Percentiles rank a stretch among this genome's conserved stretches.
Evolutionary conservation across 2,888 invertebrate species (phyloP).

Genomic region (Elegia similella): DNA sequence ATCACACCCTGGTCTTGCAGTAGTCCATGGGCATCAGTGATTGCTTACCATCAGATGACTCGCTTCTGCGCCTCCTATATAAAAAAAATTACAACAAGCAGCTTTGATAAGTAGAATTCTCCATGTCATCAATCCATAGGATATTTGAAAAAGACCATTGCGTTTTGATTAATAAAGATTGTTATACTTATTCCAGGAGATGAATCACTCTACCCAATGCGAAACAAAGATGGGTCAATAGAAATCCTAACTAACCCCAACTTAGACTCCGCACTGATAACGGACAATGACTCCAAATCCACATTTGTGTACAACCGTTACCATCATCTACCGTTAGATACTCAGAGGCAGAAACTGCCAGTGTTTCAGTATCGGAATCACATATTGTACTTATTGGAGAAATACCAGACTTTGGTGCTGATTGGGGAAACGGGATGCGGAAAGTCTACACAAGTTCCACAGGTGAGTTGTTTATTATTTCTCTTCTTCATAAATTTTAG

Average conservation of each 20-base stretch:
- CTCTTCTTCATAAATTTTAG: too few relatives aligned
- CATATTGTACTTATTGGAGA: conserved; percentile 92
- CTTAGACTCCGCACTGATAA: conserved; percentile 59
- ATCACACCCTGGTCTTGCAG: too few relatives aligned
- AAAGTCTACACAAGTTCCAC: conserved; percentile 97
- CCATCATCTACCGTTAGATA: conserved; percentile 90
- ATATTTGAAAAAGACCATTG: too few relatives aligned
- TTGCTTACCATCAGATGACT: too few relatives aligned
- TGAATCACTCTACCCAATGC: conserved; percentile 58
- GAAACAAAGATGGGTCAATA: conserved; percentile 62
- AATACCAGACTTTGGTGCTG: conserved; percentile 92
- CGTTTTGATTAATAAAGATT: neutral
- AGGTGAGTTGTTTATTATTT: conserved; percentile 83
- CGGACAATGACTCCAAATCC: conserved; percentile 83
- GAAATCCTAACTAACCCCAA: conserved; percentile 67
- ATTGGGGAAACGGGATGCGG: conserved; percentile 98
- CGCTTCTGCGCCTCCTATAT: too few relatives aligned
- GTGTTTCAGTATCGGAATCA: conserved; percentile 93
- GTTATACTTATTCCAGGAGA: conserved; percentile 35
- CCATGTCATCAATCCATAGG: too few relatives aligned
- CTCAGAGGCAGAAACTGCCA: conserved; percentile 92
- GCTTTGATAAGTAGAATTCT: too few relatives aligned
- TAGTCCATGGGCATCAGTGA: too few relatives aligned
- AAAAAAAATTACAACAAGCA: too few relatives aligned
- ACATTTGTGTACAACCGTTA: conserved; percentile 93